Percentiles rank a stretch among this genome's conserved stretches.
Conservation (phyloP, 2,888 invertebrate genomes). For the Sphecodes monilicornis region DNA sequence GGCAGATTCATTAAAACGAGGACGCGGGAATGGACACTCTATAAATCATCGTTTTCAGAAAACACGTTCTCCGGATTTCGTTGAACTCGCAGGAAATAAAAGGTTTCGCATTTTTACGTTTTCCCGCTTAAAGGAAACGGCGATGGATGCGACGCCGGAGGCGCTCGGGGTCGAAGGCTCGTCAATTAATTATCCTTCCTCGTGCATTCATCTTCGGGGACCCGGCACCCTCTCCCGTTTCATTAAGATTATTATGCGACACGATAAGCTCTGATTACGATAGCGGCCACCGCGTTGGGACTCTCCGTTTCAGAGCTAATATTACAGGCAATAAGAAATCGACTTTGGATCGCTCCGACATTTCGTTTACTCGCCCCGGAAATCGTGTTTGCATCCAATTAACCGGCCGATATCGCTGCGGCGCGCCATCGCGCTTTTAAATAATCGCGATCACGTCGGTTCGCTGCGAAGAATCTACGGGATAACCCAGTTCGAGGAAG, state of each 20-base stretch:
- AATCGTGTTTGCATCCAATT: slow-evolving; percentile 26
- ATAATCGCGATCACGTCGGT: slow-evolving; percentile 6
- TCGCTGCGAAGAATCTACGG: neutral
- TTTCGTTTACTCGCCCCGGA: slow-evolving; percentile 12
- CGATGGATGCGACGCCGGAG: slow-evolving; percentile 15
- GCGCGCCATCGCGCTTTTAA: neutral
- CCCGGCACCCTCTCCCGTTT: slow-evolving; percentile 64
- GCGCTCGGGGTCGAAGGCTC: slow-evolving; percentile 47
- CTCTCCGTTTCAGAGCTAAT: slow-evolving; percentile 57
- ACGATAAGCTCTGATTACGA: slow-evolving; percentile 68
- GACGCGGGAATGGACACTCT: neutral
- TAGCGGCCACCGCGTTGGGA: slow-evolving; percentile 30
- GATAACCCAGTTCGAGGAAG: slow-evolving; percentile 2
- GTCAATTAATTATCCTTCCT: slow-evolving; percentile 73
- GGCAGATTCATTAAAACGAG: slow-evolving; percentile 26
- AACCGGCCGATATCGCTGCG: neutral
- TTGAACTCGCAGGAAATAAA: slow-evolving; percentile 12
- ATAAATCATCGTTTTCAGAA: slow-evolving; percentile 33
- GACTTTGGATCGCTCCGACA: slow-evolving; percentile 17
- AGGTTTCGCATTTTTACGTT: slow-evolving; percentile 25
- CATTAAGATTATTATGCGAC: slow-evolving; percentile 70
- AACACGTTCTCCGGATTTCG: slow-evolving; percentile 12
- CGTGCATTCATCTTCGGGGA: slow-evolving; percentile 69
- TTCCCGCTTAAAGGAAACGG: slow-evolving; percentile 5
- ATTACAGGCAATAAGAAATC: slow-evolving; percentile 52